Conservation (phyloP, 2,113 vertebrate genomes). For the Corythoichthys haematopterus region DNA sequence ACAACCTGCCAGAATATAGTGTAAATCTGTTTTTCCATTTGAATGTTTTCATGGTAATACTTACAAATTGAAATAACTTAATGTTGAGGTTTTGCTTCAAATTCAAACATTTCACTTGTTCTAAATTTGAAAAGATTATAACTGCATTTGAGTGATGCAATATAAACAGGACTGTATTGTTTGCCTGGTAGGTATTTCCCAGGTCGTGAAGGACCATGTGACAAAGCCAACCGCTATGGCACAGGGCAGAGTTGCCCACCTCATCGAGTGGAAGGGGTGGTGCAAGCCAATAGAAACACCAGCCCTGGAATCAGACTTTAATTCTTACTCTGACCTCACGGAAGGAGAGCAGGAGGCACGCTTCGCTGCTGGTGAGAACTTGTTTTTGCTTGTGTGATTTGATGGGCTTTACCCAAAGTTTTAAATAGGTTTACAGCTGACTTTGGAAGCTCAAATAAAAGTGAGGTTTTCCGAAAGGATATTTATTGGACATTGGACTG, state of each 20-base stretch:
- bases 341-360: slow-evolving; percentile 96
- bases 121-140: background rate
- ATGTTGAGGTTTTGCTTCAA: background rate
- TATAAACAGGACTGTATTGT: background rate
- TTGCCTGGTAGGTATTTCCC: slow-evolving; percentile 83
- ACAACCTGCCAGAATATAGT: background rate
- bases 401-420: background rate
- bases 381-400: background rate
- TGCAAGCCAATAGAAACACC: slow-evolving; percentile 88
- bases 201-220: slow-evolving; percentile 98
- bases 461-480: background rate
- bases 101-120: background rate
- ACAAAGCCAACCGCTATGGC: slow-evolving; percentile 98
- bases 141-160: background rate
- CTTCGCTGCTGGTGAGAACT: slow-evolving; percentile 85
- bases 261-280: slow-evolving; percentile 99
- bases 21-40: too few relatives aligned
- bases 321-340: slow-evolving; percentile 90
- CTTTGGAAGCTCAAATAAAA: too few relatives aligned
- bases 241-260: slow-evolving; percentile 92
- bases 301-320: slow-evolving; percentile 86
- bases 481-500: background rate
- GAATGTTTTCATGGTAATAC: too few relatives aligned
- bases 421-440: background rate
- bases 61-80: background rate